Conservation (phyloP, 2,797 vertebrate species). For the Sus cebifrons region DNA sequence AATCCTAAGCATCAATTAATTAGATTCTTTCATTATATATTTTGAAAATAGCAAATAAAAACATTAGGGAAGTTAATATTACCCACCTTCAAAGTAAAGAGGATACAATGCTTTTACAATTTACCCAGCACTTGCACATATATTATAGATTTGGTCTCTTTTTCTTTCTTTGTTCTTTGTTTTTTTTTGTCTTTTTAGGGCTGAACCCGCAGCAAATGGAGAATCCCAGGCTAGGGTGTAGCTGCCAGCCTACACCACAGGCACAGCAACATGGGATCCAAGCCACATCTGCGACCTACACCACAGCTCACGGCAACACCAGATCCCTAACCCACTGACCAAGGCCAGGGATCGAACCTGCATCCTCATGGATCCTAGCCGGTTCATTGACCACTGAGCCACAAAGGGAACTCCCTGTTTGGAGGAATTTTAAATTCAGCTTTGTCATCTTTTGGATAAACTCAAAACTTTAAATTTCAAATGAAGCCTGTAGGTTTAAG, state of each 20-base stretch:
- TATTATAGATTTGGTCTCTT: constrained; percentile 7
- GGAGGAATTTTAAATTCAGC: not conserved
- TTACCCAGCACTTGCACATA: not conserved
- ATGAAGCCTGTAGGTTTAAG: not conserved
- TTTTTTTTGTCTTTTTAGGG: no score
- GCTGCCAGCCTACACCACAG: no score
- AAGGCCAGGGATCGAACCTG: no score
- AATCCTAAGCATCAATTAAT: not conserved
- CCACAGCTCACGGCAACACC: no score
- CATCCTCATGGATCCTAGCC: no score
- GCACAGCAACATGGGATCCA: no score
- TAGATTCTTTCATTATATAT: not conserved
- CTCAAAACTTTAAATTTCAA: constrained; percentile 19
- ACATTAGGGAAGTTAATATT: not conserved
- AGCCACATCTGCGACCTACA: no score
- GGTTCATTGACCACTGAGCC: no score
- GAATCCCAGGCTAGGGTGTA: no score
- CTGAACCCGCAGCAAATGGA: no score
- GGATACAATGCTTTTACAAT: not conserved
- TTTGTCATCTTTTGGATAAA: constrained; percentile 32
- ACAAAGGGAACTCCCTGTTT: not conserved
- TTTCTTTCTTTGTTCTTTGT: no score
- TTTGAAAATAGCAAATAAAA: constrained; percentile 35
- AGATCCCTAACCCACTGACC: no score
- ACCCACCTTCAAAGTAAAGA: not conserved